Conservation (phyloP, 2,797 vertebrate species). For the Acropternis orthonyx region DNA sequence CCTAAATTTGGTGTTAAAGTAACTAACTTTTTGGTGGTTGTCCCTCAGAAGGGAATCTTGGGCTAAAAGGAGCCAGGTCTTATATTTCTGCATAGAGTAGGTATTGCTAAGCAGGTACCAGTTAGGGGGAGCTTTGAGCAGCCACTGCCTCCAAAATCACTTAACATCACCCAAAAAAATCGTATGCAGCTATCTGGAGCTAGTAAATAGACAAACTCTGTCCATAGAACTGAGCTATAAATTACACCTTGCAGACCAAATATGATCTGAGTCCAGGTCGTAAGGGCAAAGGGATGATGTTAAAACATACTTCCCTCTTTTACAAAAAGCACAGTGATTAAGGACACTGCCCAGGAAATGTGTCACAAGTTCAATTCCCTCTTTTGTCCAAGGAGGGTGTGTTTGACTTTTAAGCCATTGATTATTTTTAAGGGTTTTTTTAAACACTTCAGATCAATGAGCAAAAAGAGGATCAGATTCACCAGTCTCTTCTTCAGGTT, state of each 20-base stretch:
- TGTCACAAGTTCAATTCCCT: neutral
- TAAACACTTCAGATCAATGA: neutral
- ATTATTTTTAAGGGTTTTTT: neutral
- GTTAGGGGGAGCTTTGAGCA: rapidly evolving
- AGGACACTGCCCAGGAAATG: neutral
- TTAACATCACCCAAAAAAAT: neutral
- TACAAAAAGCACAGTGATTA: neutral
- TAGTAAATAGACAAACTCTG: neutral
- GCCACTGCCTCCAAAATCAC: neutral
- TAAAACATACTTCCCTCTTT: neutral
- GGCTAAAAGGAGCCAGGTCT: neutral
- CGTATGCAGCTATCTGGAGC: neutral
- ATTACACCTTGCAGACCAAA: neutral
- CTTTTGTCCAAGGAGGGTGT: neutral
- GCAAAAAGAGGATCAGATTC: neutral
- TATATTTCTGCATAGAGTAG: neutral
- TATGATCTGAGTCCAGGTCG: rapidly evolving
- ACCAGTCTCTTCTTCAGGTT: neutral
- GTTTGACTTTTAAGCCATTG: neutral
- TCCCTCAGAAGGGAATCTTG: neutral
- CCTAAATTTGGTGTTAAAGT: slow-evolving; percentile 18
- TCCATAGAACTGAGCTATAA: neutral
- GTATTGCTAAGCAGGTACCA: neutral
- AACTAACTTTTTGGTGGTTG: neutral
- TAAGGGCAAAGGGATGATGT: neutral